Percentiles rank a stretch among this genome's conserved stretches.
Conservation (phyloP, 2,888 invertebrate species). For the Idaea straminata region DNA sequence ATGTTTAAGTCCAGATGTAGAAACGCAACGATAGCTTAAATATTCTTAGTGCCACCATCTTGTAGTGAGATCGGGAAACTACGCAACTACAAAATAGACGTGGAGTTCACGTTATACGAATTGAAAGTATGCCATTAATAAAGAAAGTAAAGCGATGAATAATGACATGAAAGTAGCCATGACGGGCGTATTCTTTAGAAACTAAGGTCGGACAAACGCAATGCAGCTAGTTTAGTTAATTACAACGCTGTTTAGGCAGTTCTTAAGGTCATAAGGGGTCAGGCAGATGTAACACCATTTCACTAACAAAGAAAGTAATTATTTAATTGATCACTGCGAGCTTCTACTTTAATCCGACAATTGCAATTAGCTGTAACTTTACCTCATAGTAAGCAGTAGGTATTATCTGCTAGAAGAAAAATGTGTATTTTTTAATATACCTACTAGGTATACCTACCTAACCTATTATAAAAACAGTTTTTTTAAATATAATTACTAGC, state of each 20-base stretch:
- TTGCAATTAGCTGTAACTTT: background rate
- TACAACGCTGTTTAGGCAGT: conserved; percentile 33
- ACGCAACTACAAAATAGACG: background rate
- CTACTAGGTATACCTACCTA: too few species aligned
- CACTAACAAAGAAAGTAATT: conserved; percentile 9
- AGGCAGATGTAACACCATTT: conserved; percentile 31
- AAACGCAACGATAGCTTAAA: too few species aligned
- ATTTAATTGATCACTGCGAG: background rate
- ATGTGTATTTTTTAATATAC: background rate
- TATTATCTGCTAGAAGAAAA: background rate
- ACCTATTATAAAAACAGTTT: too few species aligned
- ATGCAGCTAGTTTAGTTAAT: conserved; percentile 36
- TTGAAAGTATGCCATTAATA: conserved; percentile 14
- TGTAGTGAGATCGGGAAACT: too few species aligned
- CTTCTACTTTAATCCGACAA: background rate
- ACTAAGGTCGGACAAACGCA: background rate
- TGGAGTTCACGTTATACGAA: background rate
- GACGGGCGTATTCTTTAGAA: conserved; percentile 21
- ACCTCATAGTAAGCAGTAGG: background rate
- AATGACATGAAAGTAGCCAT: conserved; percentile 21
- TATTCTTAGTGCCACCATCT: too few species aligned
- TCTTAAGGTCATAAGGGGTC: conserved; percentile 39
- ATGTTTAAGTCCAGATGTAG: too few species aligned
- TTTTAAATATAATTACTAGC: too few species aligned
- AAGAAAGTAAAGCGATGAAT: conserved; percentile 25